Evolutionary conservation across 2,797 vertebrate genomes (phyloP).

Genomic region (Vireo griseus): DNA sequence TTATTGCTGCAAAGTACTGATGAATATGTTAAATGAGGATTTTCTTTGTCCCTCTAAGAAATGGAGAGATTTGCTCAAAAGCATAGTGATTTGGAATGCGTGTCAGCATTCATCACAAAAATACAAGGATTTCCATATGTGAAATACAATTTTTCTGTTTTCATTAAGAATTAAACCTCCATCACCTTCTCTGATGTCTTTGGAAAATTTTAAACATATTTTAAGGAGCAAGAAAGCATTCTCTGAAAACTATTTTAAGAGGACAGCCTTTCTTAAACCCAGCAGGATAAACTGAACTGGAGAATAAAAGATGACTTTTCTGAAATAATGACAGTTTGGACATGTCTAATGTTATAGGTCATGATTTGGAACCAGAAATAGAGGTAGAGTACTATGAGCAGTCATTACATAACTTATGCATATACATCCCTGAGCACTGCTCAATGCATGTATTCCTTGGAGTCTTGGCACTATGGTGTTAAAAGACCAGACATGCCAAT

Average conservation of each 20-base stretch:
- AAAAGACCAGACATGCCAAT: rapidly evolving
- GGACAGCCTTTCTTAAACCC: not conserved
- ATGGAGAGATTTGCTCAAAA: not conserved
- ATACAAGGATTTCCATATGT: not conserved
- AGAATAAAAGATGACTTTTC: not conserved
- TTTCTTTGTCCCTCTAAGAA: not conserved
- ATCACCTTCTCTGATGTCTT: not conserved
- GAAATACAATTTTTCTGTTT: not conserved
- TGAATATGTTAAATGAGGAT: not conserved
- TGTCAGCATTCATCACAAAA: not conserved
- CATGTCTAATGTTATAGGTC: not conserved
- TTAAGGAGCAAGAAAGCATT: not conserved
- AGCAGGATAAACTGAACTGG: not conserved
- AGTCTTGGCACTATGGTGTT: not conserved
- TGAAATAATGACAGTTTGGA: not conserved
- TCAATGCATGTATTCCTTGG: not conserved
- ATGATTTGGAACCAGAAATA: not conserved
- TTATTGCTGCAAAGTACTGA: not conserved
- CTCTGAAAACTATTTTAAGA: not conserved
- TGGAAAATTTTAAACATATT: not conserved
- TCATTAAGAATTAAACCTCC: not conserved
- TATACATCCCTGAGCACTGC: not conserved
- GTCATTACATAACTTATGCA: not conserved
- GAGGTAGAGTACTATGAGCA: not conserved
- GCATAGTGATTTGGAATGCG: not conserved